Base-by-base conservation (phyloP, 2,888 invertebrate species). In the Oscheius myriophilus region DNA sequence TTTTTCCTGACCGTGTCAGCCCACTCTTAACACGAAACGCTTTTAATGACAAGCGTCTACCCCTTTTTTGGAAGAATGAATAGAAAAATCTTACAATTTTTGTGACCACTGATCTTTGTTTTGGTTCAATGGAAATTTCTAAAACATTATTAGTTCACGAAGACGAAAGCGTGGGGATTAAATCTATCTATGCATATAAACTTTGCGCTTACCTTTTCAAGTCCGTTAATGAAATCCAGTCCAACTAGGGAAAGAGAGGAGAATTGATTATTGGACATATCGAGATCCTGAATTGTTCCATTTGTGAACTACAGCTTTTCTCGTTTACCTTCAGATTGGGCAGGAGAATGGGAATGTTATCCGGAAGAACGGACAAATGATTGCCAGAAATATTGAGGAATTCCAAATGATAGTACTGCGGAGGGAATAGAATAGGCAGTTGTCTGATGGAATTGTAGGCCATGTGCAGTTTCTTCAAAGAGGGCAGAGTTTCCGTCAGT, bases 281-380 rank as follows among this genome's bases (percentile, higher is more conserved):
- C 85, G 53, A 87, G 67, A 9, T 75, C 75, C 67, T 75, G 69
- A 52, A 86, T 61, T n/a, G 11, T 43, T 21, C 45, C 39, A 23
- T 23, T 16, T 42, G 41, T 11, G 39, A 43, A 45, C 7, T 26
- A 3, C n/a, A n/a, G 43, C 6, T 16, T 1, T 1, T 16, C n/a
- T 1, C 26, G n/a, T 2, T 11, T 62, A 76, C 76, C 70, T 77
- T 77, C 14, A 76, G 39, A 68, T 75, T 75, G 14, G 80, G 79
- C 52, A 87, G 71, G 26, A 78, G 54, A 23, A 67, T 58, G 18
- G 64, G 68, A n/a, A 84, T 63, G 64, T 82, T 80, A 61, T 79
- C 79, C 2, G 85, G 85, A 25, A 87, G 57, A n/a, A 67, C 80
- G 89, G 89, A 43, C 91, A 87, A 68, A 2, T 67, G 69, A 59